These are phyloP conservation scores for Hypanus sabinus DNA, from an alignment of 2,113 vertebrate species.

Conservation along the genomic window DNA sequence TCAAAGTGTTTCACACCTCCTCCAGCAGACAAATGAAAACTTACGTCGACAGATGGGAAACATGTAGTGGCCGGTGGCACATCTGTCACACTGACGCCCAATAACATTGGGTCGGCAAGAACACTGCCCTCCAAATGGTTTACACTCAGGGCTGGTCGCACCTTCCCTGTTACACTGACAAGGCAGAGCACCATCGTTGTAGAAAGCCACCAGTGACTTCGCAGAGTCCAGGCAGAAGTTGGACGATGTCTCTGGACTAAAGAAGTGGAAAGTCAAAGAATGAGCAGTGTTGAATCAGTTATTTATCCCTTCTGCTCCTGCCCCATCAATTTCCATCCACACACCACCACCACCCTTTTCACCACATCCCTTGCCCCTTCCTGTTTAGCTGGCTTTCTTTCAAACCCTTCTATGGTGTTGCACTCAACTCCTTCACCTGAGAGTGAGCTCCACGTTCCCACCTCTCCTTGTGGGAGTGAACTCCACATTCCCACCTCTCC, in stretches of 20 bases:
- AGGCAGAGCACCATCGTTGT: conserved; percentile 72
- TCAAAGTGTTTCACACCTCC: not conserved
- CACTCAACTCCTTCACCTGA: too few relatives aligned
- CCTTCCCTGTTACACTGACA: conserved; percentile 70
- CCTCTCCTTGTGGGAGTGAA: too few relatives aligned
- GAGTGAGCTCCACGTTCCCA: too few relatives aligned
- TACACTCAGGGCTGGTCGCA: conserved; percentile 55
- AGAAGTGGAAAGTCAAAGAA: conserved; percentile 26
- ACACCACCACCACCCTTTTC: not conserved
- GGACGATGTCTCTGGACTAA: conserved; percentile 60
- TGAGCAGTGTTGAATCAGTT: not conserved
- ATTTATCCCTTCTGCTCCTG: not conserved
- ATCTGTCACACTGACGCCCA: conserved; percentile 72
- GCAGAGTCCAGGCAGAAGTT: conserved; percentile 72
- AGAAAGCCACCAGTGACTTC: conserved; percentile 71
- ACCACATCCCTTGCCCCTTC: too few relatives aligned
- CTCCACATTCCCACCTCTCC: too few relatives aligned
- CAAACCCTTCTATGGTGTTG: too few relatives aligned
- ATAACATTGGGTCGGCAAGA: conserved; percentile 65
- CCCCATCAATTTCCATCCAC: not conserved
- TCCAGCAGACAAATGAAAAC: conserved; percentile 42
- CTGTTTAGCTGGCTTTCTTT: too few relatives aligned
- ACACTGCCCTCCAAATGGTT: conserved; percentile 76
- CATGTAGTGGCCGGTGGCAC: conserved; percentile 73
- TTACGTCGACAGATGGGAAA: conserved; percentile 84